These are phyloP conservation scores for Eustalomyia histrio DNA, from an alignment of 2,888 invertebrate genomes.

Conservation along the genomic window DNA sequence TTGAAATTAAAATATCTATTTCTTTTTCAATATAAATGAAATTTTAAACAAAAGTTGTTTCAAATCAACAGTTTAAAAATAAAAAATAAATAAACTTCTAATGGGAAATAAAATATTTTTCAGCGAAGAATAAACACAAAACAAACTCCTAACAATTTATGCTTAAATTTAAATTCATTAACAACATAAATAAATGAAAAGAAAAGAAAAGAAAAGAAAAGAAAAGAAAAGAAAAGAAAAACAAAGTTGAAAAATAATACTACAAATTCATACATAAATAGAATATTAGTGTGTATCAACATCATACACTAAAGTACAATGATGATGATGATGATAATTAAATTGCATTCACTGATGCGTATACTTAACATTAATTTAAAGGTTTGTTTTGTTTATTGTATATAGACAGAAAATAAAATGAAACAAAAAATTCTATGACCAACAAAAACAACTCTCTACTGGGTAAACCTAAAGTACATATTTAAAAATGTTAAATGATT, in stretches of 20 bases:
- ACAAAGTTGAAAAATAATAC: neutral
- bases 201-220: constrained; percentile 21
- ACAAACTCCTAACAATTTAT: neutral
- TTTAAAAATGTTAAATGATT: constrained; percentile 44
- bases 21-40: too few relatives aligned
- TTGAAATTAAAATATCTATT: too few relatives aligned
- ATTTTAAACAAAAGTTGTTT: neutral
- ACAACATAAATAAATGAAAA: constrained; percentile 27
- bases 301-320: neutral
- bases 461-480: constrained; percentile 68
- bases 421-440: constrained; percentile 27
- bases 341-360: constrained; percentile 66
- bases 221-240: too few relatives aligned
- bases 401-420: constrained; percentile 28
- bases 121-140: neutral
- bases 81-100: too few relatives aligned
- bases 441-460: constrained; percentile 63
- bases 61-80: neutral
- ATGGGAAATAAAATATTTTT: neutral
- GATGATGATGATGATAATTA: constrained; percentile 37
- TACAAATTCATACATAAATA: constrained; percentile 18
- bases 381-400: constrained; percentile 5
- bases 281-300: neutral
- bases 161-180: constrained; percentile 32
- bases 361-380: constrained; percentile 66